Conservation (phyloP, 2,797 vertebrate species). For the Phrynocephalus forsythii region DNA sequence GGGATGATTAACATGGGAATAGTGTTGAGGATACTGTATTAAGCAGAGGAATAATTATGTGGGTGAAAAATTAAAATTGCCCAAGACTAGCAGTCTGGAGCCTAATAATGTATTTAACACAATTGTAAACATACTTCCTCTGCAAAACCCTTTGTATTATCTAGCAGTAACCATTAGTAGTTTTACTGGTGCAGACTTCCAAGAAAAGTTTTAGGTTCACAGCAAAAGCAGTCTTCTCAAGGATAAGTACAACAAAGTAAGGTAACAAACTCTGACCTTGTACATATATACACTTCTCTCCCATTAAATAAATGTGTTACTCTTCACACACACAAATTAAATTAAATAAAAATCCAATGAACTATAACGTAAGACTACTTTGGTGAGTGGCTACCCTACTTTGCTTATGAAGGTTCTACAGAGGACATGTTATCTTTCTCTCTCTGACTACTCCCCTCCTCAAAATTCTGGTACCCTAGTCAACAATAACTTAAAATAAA, state of each 20-base stretch:
- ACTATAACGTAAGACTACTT: not conserved
- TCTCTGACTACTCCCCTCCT: not conserved
- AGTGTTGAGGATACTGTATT: slow-evolving; percentile 14
- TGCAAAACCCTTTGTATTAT: not conserved
- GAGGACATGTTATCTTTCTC: not conserved
- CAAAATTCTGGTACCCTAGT: not conserved
- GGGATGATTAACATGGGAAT: slow-evolving; percentile 9
- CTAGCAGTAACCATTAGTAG: not conserved
- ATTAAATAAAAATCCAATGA: not conserved
- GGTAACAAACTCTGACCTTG: not conserved
- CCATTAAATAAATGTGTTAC: not conserved
- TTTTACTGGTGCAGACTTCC: not conserved
- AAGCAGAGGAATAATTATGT: not conserved
- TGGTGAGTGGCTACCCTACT: not conserved
- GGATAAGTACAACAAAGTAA: not conserved
- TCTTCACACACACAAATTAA: not conserved
- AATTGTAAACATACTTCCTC: not conserved
- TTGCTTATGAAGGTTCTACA: not conserved
- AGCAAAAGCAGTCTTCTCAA: not conserved
- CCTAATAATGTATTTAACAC: not conserved
- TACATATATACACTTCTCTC: not conserved
- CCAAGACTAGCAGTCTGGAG: not conserved
- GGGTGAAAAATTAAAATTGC: not conserved
- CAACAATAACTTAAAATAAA: not conserved
- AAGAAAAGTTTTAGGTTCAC: slow-evolving; percentile 14